A percentile compares a stretch with the other conserved stretches of the same genome.
Evolutionary conservation across 2,888 invertebrate species (phyloP).

Genomic region (Cantharis rufa): DNA sequence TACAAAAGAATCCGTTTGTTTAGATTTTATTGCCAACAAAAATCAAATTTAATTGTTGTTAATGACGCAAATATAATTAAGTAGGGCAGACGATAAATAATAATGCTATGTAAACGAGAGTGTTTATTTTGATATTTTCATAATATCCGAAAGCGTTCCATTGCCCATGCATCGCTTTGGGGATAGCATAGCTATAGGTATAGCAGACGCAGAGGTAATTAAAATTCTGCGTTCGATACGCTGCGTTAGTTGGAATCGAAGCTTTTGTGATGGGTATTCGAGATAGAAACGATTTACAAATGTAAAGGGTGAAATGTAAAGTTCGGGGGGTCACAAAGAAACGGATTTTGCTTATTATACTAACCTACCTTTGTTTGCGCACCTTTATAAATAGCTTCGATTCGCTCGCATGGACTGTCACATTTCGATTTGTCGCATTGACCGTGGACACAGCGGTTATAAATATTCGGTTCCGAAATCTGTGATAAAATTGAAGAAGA

Average conservation of each 20-base stretch:
- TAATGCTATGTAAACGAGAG: neutral
- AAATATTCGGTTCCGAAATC: slow-evolving; percentile 24
- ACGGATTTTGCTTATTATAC: slow-evolving; percentile 27
- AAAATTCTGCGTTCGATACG: neutral
- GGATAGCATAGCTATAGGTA: neutral
- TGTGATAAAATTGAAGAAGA: slow-evolving; percentile 21
- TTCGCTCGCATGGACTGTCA: slow-evolving; percentile 30
- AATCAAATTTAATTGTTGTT: neutral
- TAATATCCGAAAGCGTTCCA: neutral
- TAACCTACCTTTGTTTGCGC: slow-evolving; percentile 38
- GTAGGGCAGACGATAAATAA: neutral
- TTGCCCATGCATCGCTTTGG: neutral
- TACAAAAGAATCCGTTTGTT: neutral
- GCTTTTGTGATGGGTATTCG: neutral
- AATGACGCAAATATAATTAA: neutral
- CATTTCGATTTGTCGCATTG: slow-evolving; percentile 33
- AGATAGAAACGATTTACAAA: neutral
- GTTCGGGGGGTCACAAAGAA: neutral
- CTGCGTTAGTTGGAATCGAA: neutral
- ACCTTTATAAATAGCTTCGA: slow-evolving; percentile 37
- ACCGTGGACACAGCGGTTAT: slow-evolving; percentile 31
- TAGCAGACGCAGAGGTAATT: neutral
- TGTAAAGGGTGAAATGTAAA: neutral
- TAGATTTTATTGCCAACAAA: neutral
- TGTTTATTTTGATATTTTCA: neutral